Base-by-base conservation (phyloP, 2,797 vertebrate genomes). In the Sylvilagus floridanus region DNA sequence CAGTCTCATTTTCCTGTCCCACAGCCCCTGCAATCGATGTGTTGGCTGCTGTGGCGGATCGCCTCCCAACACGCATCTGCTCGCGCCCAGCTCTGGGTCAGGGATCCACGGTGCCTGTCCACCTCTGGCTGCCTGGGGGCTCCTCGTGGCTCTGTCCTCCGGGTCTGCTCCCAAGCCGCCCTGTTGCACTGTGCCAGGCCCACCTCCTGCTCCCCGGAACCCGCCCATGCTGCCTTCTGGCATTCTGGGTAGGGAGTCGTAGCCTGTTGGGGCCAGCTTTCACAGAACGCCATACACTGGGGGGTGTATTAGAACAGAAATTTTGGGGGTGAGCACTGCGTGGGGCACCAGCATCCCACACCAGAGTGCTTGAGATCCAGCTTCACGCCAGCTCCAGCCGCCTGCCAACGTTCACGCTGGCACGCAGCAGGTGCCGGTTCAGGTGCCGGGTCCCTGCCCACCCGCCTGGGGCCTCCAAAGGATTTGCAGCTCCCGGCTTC, bases 141-240 rank as follows among this genome's bases (percentile, higher is more conserved):
- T 11, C 26, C 13, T 13, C 30, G 16, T 10, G 10, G 8, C 28
- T 32, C 28, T 54, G 57, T 54, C 76, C 30, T 71, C 66, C 37
- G n/a, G n/a, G 42, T 42, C 42, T 42, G 42, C 42, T 42, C 42
- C 42, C 42, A 42, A 8, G 42, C 42, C 42, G 7, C 42, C 42
- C 42, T 42, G 42, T 8, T 42, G 42, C 42, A 42, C 42, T 1
- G 42, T 42, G 42, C 42, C 42, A 42, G 42, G 42, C 42, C 42
- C 63, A 0, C 0, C 0, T 8, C 66, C 21, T 37, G 2, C 13
- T 24, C 35, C 63, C 42, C 0, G 1, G 75, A 12, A 16, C 26
- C 79, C 3, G 0, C 0, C 52, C 52, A 1, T 0, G 0, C 30
- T 1, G 14, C 37, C 37, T 54, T 6, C 5, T 0, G 2, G 42